Conservation (phyloP, 2,888 invertebrate species). For the Eupithecia insigniata region DNA sequence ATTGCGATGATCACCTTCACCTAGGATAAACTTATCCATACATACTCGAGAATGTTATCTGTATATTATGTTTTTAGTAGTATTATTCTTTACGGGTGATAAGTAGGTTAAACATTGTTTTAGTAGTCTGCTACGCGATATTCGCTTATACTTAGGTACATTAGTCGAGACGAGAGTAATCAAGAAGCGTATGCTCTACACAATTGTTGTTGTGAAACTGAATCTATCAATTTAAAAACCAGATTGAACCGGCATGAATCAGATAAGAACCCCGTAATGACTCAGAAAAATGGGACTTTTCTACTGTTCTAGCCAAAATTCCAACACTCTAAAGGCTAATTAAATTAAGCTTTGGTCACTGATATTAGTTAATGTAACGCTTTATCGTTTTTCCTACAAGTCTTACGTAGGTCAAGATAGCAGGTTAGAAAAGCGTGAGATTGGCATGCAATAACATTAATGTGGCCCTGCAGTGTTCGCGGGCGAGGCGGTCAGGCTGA, state of each 20-base stretch:
- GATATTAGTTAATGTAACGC: background rate
- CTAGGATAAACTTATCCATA: conserved; percentile 65
- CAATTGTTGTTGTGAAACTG: conserved; percentile 74
- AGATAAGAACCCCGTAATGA: conserved; percentile 43
- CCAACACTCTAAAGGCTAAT: background rate
- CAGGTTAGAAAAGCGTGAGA: conserved; percentile 51
- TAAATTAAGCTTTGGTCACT: background rate
- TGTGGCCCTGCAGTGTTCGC: conserved; percentile 44
- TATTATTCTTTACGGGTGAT: background rate
- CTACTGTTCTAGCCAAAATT: background rate
- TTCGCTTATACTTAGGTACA: background rate
- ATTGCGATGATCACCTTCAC: conserved; percentile 79
- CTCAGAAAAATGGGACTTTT: conserved; percentile 5
- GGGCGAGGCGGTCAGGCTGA: conserved; percentile 53
- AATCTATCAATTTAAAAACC: conserved; percentile 67
- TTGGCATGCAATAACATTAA: conserved; percentile 55
- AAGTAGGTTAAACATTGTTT: conserved; percentile 4
- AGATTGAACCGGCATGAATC: conserved; percentile 64
- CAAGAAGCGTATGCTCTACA: conserved; percentile 57
- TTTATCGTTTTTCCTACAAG: conserved; percentile 19
- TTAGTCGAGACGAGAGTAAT: conserved; percentile 57
- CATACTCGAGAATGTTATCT: conserved; percentile 42
- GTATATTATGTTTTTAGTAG: conserved; percentile 6
- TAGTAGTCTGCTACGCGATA: background rate
- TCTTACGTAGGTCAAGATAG: conserved; percentile 61